phyloP scores from a whole-genome alignment of 2,113 vertebrate genomes.

The Podiceps cristatus region DNA sequence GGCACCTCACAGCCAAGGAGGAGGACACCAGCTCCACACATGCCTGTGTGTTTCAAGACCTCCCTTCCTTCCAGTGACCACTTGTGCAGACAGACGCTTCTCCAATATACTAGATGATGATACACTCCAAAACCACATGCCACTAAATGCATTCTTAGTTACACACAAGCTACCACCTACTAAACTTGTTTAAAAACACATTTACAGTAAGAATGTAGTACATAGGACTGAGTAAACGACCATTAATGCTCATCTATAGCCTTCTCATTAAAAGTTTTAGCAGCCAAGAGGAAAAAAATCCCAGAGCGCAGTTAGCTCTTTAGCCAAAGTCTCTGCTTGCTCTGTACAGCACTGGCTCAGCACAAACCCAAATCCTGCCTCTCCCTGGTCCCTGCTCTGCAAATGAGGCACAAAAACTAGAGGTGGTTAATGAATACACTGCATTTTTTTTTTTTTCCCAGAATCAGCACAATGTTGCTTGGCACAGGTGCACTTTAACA shows the following conservation, averaged over 20 bases:
- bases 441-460: not conserved
- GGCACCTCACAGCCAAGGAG: not conserved
- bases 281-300: not conserved
- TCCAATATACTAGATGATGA: not conserved
- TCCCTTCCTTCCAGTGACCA: not conserved
- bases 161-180: not conserved
- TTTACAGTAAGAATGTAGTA: not conserved
- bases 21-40: not conserved
- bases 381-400: not conserved
- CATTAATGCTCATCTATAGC: not conserved
- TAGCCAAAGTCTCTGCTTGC: not conserved
- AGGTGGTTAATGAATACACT: conserved; percentile 19
- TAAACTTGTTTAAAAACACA: not conserved
- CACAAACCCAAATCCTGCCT: not conserved
- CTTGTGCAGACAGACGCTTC: not conserved
- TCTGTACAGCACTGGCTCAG: not conserved
- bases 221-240: not conserved
- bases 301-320: not conserved
- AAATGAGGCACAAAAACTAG: not conserved
- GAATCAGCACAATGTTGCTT: conserved; percentile 49
- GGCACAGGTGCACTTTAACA: conserved; percentile 54
- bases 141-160: not conserved
- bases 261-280: not conserved
- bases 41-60: not conserved
- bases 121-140: not conserved